A percentile compares a stretch with the other conserved stretches of the same genome.
Evolutionary conservation across 2,888 invertebrate species (phyloP).

Genomic region (Endomychus coccineus): DNA sequence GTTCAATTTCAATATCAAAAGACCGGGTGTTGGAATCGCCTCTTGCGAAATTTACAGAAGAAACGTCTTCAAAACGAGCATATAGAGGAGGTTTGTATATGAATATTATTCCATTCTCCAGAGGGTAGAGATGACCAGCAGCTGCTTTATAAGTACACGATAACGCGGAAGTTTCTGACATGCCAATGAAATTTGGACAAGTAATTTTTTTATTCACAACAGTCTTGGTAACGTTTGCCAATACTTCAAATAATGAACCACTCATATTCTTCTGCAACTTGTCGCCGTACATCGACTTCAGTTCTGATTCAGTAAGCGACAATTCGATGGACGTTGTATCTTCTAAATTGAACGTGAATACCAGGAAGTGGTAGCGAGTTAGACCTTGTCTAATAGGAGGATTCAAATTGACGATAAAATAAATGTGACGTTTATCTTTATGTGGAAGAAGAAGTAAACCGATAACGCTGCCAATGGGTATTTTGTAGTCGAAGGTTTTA

Average conservation of each 20-base stretch:
- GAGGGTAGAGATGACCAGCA: not conserved
- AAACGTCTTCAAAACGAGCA: not conserved
- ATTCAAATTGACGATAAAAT: constrained; percentile 1
- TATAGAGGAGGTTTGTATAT: not conserved
- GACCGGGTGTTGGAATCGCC: not conserved
- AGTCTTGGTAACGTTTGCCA: not conserved
- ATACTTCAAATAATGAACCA: not conserved
- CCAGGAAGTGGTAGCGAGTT: not conserved
- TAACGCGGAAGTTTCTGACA: not conserved
- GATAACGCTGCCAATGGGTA: not conserved
- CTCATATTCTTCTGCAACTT: not conserved
- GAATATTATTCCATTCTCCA: not conserved
- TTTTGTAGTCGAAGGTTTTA: constrained; percentile 1
- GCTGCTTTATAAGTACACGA: not conserved
- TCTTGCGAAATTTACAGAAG: not conserved
- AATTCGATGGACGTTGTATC: not conserved
- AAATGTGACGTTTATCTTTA: not conserved
- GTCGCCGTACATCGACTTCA: not conserved
- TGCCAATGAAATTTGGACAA: not conserved
- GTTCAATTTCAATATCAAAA: not conserved
- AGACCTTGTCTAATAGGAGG: constrained; percentile 1
- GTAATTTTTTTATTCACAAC: constrained; percentile 1
- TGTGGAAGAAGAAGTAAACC: not conserved
- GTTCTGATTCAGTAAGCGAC: not conserved
- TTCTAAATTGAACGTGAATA: not conserved